phyloP scores from a whole-genome alignment of 1,140 invertebrate genomes.

The Zophobas atratus region DNA sequence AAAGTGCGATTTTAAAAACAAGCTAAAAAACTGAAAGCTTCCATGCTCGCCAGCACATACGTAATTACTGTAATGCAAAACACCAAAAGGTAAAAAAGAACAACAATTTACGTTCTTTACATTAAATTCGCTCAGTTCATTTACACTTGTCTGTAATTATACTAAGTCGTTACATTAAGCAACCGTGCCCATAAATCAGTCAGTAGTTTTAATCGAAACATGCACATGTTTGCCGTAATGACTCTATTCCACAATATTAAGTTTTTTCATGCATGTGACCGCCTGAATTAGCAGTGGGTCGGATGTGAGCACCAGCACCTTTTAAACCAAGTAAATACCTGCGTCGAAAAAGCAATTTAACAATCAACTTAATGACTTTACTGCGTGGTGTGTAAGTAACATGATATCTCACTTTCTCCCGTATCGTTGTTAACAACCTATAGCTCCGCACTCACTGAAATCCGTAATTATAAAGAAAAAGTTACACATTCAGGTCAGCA shows the following conservation, averaged over 20 bases:
- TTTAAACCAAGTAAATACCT: slow-evolving; percentile 28
- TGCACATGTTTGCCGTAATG: background rate
- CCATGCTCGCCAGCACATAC: background rate
- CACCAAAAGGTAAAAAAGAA: background rate
- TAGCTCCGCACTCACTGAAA: background rate
- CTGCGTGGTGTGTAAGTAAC: slow-evolving; percentile 18
- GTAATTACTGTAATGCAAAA: background rate
- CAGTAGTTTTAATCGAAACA: background rate
- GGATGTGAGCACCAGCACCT: slow-evolving; percentile 26
- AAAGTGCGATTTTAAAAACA: background rate
- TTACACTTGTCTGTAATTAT: background rate
- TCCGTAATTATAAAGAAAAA: slow-evolving; percentile 17
- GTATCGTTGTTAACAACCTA: slow-evolving; percentile 6
- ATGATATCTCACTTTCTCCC: slow-evolving; percentile 44
- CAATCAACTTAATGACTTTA: slow-evolving; percentile 44
- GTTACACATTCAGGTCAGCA: slow-evolving; percentile 21
- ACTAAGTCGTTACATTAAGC: background rate
- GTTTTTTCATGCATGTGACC: background rate
- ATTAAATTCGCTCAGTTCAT: background rate
- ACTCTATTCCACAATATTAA: background rate
- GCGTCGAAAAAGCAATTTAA: slow-evolving; percentile 43
- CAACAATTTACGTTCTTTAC: background rate
- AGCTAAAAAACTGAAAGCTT: no score
- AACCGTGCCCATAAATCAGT: background rate
- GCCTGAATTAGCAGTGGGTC: background rate